These are phyloP conservation scores for Cavia aperea DNA, from an alignment of 2,113 vertebrate species.

Conservation along the genomic window DNA sequence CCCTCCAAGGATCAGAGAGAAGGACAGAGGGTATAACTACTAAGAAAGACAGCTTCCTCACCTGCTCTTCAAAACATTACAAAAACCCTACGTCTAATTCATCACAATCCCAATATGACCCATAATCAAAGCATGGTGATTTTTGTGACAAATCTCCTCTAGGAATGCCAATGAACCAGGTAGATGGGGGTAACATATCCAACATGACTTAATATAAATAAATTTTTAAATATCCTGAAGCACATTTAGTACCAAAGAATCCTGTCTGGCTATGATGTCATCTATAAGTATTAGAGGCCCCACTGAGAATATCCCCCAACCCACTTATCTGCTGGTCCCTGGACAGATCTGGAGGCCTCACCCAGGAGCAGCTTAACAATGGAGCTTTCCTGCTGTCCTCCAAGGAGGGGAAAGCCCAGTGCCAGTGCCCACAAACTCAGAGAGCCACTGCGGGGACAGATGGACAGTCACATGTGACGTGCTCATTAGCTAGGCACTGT, in stretches of 20 bases:
- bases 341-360: not conserved
- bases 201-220: not conserved
- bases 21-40: not conserved
- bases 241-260: not conserved
- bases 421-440: not conserved
- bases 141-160: not conserved
- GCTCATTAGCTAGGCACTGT: not conserved
- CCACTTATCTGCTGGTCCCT: not conserved
- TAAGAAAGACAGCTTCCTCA: not conserved
- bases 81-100: not conserved
- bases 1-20: not conserved
- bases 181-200: not conserved
- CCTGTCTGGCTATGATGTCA: not conserved
- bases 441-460: not conserved
- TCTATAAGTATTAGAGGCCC: too few relatives aligned
- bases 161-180: not conserved
- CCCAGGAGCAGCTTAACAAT: not conserved
- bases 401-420: not conserved
- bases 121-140: not conserved
- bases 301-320: too few relatives aligned
- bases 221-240: not conserved
- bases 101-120: not conserved
- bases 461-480: fast-evolving
- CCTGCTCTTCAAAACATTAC: not conserved
- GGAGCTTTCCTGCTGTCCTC: too few relatives aligned